Percentiles rank a stretch among this genome's conserved stretches.
Conservation (phyloP, 2,888 invertebrate genomes). For the Bellardia bayeri region DNA sequence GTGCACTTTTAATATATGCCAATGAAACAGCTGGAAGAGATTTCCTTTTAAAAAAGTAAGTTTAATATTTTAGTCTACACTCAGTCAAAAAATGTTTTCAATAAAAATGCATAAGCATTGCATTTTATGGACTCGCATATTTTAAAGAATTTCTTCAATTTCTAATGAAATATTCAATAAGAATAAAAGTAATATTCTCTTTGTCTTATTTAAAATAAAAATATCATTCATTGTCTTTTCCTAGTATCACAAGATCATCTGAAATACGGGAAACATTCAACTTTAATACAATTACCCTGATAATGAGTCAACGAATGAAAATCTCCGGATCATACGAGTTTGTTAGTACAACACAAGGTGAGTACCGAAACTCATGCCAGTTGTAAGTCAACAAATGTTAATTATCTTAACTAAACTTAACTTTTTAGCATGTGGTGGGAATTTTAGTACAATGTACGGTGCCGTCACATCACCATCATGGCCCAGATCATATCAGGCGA, state of each 20-base stretch:
- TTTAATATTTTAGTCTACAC: not conserved
- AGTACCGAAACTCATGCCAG: not conserved
- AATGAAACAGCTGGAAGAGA: conserved; percentile 69
- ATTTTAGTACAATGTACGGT: conserved; percentile 88
- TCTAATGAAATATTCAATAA: too few relatives aligned
- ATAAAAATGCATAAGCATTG: too few relatives aligned
- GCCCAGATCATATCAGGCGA: conserved; percentile 89
- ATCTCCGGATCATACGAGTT: conserved; percentile 72
- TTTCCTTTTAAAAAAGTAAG: conserved; percentile 75
- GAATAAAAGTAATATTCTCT: too few relatives aligned
- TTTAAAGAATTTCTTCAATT: too few relatives aligned
- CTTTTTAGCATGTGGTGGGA: conserved; percentile 89
- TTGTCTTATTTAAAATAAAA: too few relatives aligned
- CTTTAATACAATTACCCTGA: conserved; percentile 54
- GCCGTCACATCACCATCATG: conserved; percentile 91
- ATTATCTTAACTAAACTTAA: not conserved
- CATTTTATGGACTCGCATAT: too few relatives aligned
- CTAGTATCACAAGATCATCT: conserved; percentile 17
- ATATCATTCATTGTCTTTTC: not conserved
- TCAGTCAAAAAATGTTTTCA: too few relatives aligned
- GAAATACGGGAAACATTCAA: conserved; percentile 50
- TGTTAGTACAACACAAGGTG: conserved; percentile 63
- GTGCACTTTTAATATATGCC: conserved; percentile 73
- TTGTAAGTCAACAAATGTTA: not conserved
- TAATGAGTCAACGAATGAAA: not conserved